Base-by-base conservation (phyloP, 2,113 vertebrate genomes). In the Clarias gariepinus region DNA sequence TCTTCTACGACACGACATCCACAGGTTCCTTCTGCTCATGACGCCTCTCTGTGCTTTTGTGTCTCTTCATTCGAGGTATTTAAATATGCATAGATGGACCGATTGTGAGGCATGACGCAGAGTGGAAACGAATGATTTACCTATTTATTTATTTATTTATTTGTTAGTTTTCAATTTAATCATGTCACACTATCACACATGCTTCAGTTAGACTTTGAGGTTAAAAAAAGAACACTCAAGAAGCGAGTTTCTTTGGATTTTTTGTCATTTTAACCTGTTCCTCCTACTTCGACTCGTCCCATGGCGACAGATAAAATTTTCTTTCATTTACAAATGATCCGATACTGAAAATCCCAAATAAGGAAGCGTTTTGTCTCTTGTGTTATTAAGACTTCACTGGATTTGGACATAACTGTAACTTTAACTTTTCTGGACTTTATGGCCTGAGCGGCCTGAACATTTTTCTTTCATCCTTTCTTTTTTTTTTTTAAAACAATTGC, bases 21-120 rank as follows among this genome's bases (percentile, higher is more conserved):
- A 69, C 64, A 53, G 47, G 90, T 83, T 58, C 86, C 88, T 91
- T 91, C 91, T 90, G 90, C 89, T 87, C 87, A 64, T 79, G 87
- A 91, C 57, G 57, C 41, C 89, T 88, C 33, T 78, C 47, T 82
- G 87, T 30, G 76, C 30, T 83, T 55, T 61, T 74, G 23, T 47
- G 68, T 87, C 89, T 93, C 92, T 93, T 80, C 89, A 88, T 92
- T 89, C 91, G 90, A 91, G 88, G 88, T 93, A 95, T 92, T 91
- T 90, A 93, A 93, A 94, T 94, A 95, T 94, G 94, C 94, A 94
- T 91, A 90, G 91, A 90, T 83, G 77, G 82, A 89, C 91, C 90
- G 89, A 86, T 90, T 90, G 92, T 89, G 64, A 81, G 82, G 89
- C 90, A 89, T 89, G 88, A 88, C 91, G 84, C 88, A 90, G 92